Evolutionary conservation across 2,888 invertebrate genomes (phyloP), one percentile per base, ranked within the genome.

Genomic region (Argynnis bischoffii): DNA sequence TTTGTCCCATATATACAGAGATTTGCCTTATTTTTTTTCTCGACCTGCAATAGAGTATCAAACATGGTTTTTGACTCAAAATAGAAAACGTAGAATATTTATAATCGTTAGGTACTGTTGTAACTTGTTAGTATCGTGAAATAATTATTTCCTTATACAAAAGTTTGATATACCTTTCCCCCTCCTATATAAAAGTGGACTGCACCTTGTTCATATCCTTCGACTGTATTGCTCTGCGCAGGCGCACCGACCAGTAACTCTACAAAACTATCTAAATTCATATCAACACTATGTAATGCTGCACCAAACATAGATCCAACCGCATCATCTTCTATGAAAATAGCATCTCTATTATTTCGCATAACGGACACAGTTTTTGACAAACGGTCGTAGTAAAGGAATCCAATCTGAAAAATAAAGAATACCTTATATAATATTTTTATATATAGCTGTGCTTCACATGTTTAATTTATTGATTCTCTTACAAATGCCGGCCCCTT

Each of bases 241-340:
- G 95, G 95, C 6, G 95, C 94, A 0, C 95, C 95, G 0, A 95
- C 93, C 0, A 95, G 70, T 8, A 95, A 79, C 67, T 95, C 95
- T 51, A 93, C 90, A 6, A 85, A 82, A 0, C 86, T 88, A 75
- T 95, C 95, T 0, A 76, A 76, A 75, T 93, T 93, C 0, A 95
- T 64, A 75, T 95, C 94, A 1, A 72, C 77, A 0, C 79, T 77
- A 15, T 87, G 83, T 46, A 95, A 71, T 0, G 93, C 79, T 0
- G 92, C 85, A 0, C 95, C 95, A 77, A 94, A 95, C 84, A 95
- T 94, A 55, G 93, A 90, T 0, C 94, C 94, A 6, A 93, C 53
- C 0, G 51, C 56, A 0, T 64, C 50, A n/a, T 69, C 66, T 13
- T 59, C 56, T 26, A 80, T 72, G 1, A 60, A 63, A 0, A 71